Base-by-base conservation (phyloP, 2,888 invertebrate species). In the Xestia xanthographa region DNA sequence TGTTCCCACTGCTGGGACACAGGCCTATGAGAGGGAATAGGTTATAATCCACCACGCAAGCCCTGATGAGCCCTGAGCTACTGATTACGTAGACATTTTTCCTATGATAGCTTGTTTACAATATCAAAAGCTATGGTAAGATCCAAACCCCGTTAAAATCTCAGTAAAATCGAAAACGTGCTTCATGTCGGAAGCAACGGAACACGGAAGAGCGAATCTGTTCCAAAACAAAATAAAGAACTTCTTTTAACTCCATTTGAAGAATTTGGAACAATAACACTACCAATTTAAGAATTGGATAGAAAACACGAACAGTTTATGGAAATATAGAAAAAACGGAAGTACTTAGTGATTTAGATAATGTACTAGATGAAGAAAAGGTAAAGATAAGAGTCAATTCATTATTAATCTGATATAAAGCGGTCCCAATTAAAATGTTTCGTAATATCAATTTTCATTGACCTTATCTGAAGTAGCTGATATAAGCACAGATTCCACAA, bases 141-240 rank as follows among this genome's bases (percentile, higher is more conserved):
- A 72, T 70, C 29, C 34, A 63, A 75, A 80, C 45, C 43, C n/a
- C 34, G n/a, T 34, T 43, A 29, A 8, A 12, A 77, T 68, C 62
- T 68, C 29, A 43, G 43, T 75, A 17, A 80, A 72, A 66, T 20
- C n/a, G 41, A 80, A 82, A 82, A 83, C 83, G 85, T 83, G 83
- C 85, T 72, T 50, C 43, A 34, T 17, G 58, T 77, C 77, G 65
- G 82, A 83, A 72, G 71, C 50, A 58, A 72, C 29, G 20, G 58
- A 77, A 83, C 58, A 83, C 83, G 85, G 85, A 83, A 85, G 78
- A 74, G 82, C 74, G 63, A 77, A 82, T 82, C 73, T 53, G 58
- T 66, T 85, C 22, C 20, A 66, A 77, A 77, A 85, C 66, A 56
- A 80, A 71, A 76, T 50, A 84, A 83, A 84, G 81, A 77, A 71